Base-by-base conservation (phyloP, 2,797 vertebrate species). In the Siniperca undulata region DNA sequence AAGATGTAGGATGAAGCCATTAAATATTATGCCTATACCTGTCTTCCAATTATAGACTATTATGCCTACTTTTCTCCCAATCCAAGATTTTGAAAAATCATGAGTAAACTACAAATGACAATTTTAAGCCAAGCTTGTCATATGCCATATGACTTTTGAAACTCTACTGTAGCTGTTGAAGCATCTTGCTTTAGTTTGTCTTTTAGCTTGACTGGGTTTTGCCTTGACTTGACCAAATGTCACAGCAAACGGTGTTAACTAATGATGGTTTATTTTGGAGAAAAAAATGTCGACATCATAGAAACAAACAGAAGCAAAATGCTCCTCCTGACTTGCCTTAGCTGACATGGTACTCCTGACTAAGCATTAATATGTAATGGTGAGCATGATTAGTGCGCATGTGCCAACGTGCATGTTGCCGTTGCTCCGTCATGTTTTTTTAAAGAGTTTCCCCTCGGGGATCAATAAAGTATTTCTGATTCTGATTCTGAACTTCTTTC, bases 341-440 rank as follows among this genome's bases (percentile, higher is more conserved):
- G 71, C 58, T 55, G 62, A 68, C 50, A 55, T 8, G 1, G 5
- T 36, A 10, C 36, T 59, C 20, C 46, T 67, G 64, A 70, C 42
- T 67, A 38, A 24, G 66, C 74, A 88, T 87, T 61, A 75, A 82
- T 70, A 75, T 65, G 67, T 81, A 27, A 85, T 72, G 69, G 10
- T 24, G 66, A 76, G 67, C 60, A 42, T n/a, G 30, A 30, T 30
- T 30, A 30, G 30, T 30, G 30, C 30, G 30, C 30, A 30, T 30
- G 30, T 30, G 30, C 30, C 30, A 30, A 30, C 30, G 30, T 30
- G 3, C 30, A 30, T 30, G 30, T 3, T 30, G 30, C 30, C 30
- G 30, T 30, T 3, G 30, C 30, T 30, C 30, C 30, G 30, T 30
- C 30, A 2, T 2, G 30, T 30, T 30, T 30, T 30, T 30, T 30